Base-by-base conservation (phyloP, 1,140 invertebrate species). In the Apis mellifera region DNA sequence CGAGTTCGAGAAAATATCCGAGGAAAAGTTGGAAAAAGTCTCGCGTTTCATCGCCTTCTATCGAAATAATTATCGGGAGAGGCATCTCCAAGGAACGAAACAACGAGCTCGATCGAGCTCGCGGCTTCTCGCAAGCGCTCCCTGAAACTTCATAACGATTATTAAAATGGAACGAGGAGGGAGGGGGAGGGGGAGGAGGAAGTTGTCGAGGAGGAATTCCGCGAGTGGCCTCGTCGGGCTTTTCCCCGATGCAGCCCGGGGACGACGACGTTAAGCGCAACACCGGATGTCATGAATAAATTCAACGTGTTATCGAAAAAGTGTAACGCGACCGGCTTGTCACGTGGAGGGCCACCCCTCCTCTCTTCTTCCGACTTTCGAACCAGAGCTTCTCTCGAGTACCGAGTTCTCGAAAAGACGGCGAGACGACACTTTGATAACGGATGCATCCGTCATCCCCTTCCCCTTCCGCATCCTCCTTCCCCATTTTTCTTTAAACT, bases 261-360 rank as follows among this genome's bases (percentile, higher is more conserved):
- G 52, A 54, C 52, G 57, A 42, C 60, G 50, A 82, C 76, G 76
- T 65, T 72, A 74, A 84, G 52, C 64, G 64, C 69, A 70, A 68
- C 69, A 32, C 32, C 57, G 72, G 57, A 76, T 75, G 73, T 66
- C 80, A 77, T 77, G 83, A 82, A 84, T 82, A 82, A 84, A 82
- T 82, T 82, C 80, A 71, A 77, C 73, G 73, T 75, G 73, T 84
- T 76, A 82, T 82, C 79, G 66, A 59, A 62, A 84, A 73, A 69
- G 73, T 65, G 66, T 80, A 74, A 80, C 69, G 69, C 54, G 70
- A 52, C 55, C 26, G 32, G n/a, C 59, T 13, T 60, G 52, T 13
- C 55, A 42, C 32, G 32, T 21, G 21, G n/a, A n/a, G n/a, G n/a
- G 4, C 50, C 21, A 26, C 7, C 32, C 32, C n/a, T n/a, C n/a